Evolutionary conservation across 2,113 vertebrate species (phyloP).

Genomic region (Arenaria interpres): DNA sequence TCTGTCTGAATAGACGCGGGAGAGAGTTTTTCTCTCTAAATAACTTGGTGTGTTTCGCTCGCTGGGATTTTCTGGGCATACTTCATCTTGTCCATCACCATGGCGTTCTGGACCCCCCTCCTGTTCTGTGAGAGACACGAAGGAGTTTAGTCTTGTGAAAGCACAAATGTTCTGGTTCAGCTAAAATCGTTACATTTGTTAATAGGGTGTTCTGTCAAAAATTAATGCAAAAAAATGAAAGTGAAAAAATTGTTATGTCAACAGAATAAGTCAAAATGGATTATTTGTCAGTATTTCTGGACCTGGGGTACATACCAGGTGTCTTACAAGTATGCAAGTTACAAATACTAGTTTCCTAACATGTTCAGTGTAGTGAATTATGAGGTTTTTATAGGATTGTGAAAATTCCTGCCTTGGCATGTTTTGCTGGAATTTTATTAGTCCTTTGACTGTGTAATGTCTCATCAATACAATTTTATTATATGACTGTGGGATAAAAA

Average conservation of each 20-base stretch:
- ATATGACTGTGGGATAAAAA: not conserved
- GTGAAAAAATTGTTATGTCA: not conserved
- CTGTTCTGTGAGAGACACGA: not conserved
- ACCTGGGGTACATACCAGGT: not conserved
- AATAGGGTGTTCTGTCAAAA: not conserved
- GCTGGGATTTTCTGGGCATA: not conserved
- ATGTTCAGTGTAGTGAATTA: not conserved
- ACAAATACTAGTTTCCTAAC: not conserved
- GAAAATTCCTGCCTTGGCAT: not conserved
- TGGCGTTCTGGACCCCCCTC: not conserved
- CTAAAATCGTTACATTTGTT: not conserved
- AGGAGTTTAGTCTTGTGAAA: not conserved
- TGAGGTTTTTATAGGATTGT: not conserved
- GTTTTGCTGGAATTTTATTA: not conserved
- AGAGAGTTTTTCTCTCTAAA: not conserved
- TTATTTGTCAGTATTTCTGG: not conserved
- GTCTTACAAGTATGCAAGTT: not conserved
- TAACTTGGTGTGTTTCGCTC: not conserved
- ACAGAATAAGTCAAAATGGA: not conserved
- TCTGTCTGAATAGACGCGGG: not conserved
- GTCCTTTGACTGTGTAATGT: not conserved
- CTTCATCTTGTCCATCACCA: accelerated
- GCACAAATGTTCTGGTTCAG: not conserved
- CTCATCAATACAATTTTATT: not conserved
- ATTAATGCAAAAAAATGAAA: not conserved